Conservation (phyloP, 2,797 vertebrate genomes). For the Coluber constrictor region DNA sequence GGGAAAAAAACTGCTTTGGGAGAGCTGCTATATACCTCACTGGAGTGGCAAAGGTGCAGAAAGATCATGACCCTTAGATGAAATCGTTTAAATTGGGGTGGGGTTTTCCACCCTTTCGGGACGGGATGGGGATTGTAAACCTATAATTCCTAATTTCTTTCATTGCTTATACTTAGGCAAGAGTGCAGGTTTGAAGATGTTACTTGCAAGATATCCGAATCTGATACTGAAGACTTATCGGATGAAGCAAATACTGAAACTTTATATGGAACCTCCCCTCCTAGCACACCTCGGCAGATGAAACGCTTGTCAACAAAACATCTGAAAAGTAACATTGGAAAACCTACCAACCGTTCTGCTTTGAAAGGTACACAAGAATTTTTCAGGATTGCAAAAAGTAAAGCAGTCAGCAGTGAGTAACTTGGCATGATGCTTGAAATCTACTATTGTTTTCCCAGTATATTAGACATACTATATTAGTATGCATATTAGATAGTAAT, state of each 20-base stretch:
- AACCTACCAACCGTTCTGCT: slow-evolving; percentile 70
- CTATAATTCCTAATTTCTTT: slow-evolving; percentile 20
- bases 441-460: not conserved
- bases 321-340: slow-evolving; percentile 77
- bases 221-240: slow-evolving; percentile 80
- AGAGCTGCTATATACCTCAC: not conserved
- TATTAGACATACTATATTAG: not conserved
- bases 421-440: not conserved
- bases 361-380: slow-evolving; percentile 75
- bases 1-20: not conserved
- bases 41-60: not conserved
- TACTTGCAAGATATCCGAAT: slow-evolving; percentile 72
- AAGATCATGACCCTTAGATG: not conserved
- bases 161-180: slow-evolving; percentile 75
- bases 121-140: not conserved
- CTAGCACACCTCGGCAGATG: slow-evolving; percentile 86
- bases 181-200: slow-evolving; percentile 73
- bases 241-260: slow-evolving; percentile 82
- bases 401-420: not conserved
- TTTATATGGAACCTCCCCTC: slow-evolving; percentile 86
- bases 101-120: not conserved
- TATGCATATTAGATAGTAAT: too few species aligned
- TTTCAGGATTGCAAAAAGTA: not conserved
- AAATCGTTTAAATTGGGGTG: not conserved
- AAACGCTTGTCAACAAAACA: slow-evolving; percentile 93